Conservation (phyloP, 37 sponge, comb jelly and placozoan genomes). For the Axinella damicornis region DNA sequence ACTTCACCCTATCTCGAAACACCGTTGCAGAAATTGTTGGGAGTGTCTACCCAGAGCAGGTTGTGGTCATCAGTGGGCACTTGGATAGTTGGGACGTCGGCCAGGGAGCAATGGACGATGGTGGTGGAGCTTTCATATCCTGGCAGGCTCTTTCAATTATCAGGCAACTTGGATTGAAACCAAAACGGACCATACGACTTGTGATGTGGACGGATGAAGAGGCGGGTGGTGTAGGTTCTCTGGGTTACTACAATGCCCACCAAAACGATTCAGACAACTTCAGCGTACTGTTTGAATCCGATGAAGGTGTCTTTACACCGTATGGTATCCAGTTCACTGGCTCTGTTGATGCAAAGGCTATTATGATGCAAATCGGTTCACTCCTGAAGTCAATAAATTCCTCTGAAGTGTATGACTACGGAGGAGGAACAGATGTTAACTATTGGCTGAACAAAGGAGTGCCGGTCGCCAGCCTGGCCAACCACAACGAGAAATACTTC, state of each 20-base stretch:
- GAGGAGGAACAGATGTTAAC: conserved; percentile 62
- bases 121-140: conserved; percentile 78
- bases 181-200: conserved; percentile 71
- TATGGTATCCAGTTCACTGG: conserved; percentile 74
- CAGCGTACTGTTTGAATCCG: conserved; percentile 72
- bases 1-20: conserved; percentile 49
- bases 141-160: conserved; percentile 71
- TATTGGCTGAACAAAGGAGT: conserved; percentile 64
- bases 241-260: conserved; percentile 68
- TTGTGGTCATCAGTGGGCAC: conserved; percentile 78
- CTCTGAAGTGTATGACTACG: conserved; percentile 35
- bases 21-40: conserved; percentile 75
- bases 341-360: conserved; percentile 41
- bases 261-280: conserved; percentile 49
- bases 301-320: conserved; percentile 70
- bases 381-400: conserved; percentile 55
- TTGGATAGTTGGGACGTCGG: conserved; percentile 86
- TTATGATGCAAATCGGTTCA: conserved; percentile 48
- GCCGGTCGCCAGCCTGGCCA: conserved; percentile 42
- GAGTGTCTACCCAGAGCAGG: conserved; percentile 50
- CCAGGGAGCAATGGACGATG: conserved; percentile 85
- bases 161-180: conserved; percentile 50
- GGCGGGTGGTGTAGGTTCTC: conserved; percentile 50
- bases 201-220: conserved; percentile 83
- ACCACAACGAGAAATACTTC: conserved; percentile 75